A percentile compares a stretch with the other conserved stretches of the same genome.
Evolutionary conservation across 2,113 vertebrate genomes (phyloP).

Genomic region (Indicator indicator): DNA sequence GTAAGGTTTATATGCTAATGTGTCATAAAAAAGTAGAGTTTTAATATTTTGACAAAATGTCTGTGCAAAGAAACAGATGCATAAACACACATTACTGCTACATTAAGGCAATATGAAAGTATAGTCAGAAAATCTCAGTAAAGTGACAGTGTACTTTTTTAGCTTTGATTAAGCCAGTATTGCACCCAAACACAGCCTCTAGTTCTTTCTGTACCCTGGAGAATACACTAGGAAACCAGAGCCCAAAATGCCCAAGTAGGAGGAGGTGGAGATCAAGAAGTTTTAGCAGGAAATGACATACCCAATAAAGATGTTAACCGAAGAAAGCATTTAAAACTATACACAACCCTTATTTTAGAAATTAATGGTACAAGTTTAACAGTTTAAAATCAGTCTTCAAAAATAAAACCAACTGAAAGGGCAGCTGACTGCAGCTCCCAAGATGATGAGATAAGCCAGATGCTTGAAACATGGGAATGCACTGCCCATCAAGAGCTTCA

Average conservation of each 20-base stretch:
- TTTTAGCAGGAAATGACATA: slow-evolving; percentile 63
- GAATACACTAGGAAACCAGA: slow-evolving; percentile 75
- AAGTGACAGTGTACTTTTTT: slow-evolving; percentile 93
- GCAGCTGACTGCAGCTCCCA: neutral
- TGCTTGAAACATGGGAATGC: neutral
- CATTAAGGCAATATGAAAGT: slow-evolving; percentile 95
- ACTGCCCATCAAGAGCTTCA: neutral
- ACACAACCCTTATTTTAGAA: slow-evolving; percentile 6
- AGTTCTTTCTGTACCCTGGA: slow-evolving; percentile 80
- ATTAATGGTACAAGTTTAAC: slow-evolving; percentile 34
- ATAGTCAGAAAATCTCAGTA: slow-evolving; percentile 87
- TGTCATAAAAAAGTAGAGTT: slow-evolving; percentile 89
- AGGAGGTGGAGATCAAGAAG: slow-evolving; percentile 44
- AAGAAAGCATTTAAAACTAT: slow-evolving; percentile 32
- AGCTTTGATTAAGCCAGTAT: slow-evolving; percentile 89
- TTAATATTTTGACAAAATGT: slow-evolving; percentile 86
- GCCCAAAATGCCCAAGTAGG: slow-evolving; percentile 72
- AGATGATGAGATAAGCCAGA: neutral
- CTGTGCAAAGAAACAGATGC: slow-evolving; percentile 94
- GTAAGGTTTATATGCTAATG: slow-evolving; percentile 85
- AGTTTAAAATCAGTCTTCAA: slow-evolving; percentile 18
- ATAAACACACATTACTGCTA: slow-evolving; percentile 92
- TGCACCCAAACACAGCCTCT: slow-evolving; percentile 86
- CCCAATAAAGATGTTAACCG: slow-evolving; percentile 49
- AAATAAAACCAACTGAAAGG: neutral